phyloP scores from a whole-genome alignment of 2,113 vertebrate genomes.

The Nyctibius bracteatus region DNA sequence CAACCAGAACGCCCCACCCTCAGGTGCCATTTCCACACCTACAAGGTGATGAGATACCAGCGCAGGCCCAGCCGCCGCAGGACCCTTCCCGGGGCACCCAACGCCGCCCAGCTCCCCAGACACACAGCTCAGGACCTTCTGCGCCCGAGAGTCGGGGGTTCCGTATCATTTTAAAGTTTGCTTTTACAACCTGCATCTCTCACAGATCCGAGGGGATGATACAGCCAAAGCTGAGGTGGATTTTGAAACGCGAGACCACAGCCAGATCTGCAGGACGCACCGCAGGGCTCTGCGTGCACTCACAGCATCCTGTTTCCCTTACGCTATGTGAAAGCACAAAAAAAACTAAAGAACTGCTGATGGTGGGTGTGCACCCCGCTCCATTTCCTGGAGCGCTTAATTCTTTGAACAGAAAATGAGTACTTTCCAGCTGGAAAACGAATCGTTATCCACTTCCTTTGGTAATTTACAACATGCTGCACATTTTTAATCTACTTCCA shows the following conservation, averaged over 20 bases:
- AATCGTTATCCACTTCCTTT: background rate
- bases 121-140: accelerated
- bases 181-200: background rate
- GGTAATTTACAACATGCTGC: background rate
- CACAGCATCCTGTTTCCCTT: background rate
- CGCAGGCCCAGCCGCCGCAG: accelerated
- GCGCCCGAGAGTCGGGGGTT: accelerated
- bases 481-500: background rate
- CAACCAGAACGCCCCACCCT: accelerated
- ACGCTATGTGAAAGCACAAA: background rate
- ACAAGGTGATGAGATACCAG: accelerated
- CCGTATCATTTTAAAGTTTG: background rate
- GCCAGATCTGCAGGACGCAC: background rate
- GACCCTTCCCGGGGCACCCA: background rate
- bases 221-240: background rate
- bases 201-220: accelerated
- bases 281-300: background rate
- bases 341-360: background rate
- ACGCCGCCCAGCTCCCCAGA: background rate
- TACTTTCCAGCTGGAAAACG: conserved; percentile 20
- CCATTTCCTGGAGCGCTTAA: background rate
- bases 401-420: background rate
- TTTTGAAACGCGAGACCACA: background rate
- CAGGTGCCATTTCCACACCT: background rate
- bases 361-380: background rate